Conservation (phyloP, 1,140 invertebrate species). For the fruit fly (Drosophila melanogaster) region DNA sequence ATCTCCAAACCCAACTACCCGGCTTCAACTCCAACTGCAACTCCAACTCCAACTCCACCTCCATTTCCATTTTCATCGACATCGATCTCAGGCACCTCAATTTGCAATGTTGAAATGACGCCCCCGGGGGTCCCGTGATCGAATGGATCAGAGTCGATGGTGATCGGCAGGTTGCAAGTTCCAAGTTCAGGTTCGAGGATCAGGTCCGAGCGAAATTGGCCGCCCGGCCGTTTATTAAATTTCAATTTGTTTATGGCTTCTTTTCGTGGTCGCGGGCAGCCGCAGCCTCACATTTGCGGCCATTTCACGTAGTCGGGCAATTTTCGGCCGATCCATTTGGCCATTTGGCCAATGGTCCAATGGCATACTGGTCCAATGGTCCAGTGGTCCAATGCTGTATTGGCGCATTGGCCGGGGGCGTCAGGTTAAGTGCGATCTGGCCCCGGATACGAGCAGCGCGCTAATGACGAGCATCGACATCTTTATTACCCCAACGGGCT, state of each 20-base stretch:
- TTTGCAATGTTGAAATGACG: slow-evolving; percentile 33
- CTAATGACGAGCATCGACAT: slow-evolving; percentile 50
- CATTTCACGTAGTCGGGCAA: slow-evolving; percentile 31
- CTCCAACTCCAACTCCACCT: background rate
- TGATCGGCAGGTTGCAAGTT: slow-evolving; percentile 4
- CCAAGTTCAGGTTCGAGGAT: background rate
- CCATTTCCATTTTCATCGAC: slow-evolving; percentile 7
- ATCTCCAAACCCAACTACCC: background rate
- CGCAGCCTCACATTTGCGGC: slow-evolving; percentile 18
- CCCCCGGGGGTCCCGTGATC: slow-evolving; percentile 36
- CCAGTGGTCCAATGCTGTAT: background rate
- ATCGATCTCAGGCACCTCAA: slow-evolving; percentile 36
- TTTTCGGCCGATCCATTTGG: slow-evolving; percentile 8
- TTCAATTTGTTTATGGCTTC: slow-evolving; percentile 61
- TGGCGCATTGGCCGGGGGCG: slow-evolving; percentile 14
- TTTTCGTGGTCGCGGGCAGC: slow-evolving; percentile 38
- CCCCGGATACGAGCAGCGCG: slow-evolving; percentile 23
- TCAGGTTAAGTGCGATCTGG: slow-evolving; percentile 42
- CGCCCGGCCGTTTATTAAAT: slow-evolving; percentile 53
- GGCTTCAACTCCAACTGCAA: background rate
- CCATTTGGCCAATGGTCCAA: background rate
- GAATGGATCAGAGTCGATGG: slow-evolving; percentile 31
- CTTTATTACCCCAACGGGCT: slow-evolving; percentile 33
- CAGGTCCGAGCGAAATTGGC: slow-evolving; percentile 27
- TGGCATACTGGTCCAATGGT: no score